Conservation (phyloP, 2,888 invertebrate species). For the Stenurella melanura region DNA sequence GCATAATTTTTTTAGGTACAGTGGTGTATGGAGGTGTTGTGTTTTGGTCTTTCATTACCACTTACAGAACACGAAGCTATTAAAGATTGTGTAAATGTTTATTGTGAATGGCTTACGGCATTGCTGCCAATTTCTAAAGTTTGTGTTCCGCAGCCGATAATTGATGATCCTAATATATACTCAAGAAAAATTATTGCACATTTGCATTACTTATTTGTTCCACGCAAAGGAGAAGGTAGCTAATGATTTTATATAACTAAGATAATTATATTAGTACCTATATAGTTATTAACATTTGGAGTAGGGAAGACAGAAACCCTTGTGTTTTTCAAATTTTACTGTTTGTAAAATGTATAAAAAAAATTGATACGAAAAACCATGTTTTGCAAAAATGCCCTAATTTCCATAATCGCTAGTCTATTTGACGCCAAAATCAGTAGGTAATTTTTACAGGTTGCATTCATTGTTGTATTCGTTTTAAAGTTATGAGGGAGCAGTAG, state of each 20-base stretch:
- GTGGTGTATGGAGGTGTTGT: conserved; percentile 91
- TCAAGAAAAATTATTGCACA: conserved; percentile 93
- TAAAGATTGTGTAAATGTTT: conserved; percentile 96
- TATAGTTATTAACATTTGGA: neutral
- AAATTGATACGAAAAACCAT: too few species aligned
- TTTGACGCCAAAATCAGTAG: too few species aligned
- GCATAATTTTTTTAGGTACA: conserved; percentile 79
- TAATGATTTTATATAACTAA: neutral
- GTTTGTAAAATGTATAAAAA: too few species aligned
- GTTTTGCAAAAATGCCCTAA: too few species aligned
- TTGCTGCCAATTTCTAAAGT: conserved; percentile 88
- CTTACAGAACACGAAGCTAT: conserved; percentile 94
- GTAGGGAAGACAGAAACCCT: too few species aligned
- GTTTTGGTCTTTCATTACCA: conserved; percentile 93
- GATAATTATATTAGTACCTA: neutral
- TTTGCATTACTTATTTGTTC: conserved; percentile 95
- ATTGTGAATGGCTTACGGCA: conserved; percentile 97
- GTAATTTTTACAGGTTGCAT: too few species aligned
- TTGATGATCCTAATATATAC: conserved; percentile 92
- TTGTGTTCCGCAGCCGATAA: conserved; percentile 91
- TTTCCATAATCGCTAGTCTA: too few species aligned
- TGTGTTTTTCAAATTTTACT: too few species aligned
- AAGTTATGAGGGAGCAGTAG: too few species aligned
- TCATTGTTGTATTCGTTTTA: too few species aligned
- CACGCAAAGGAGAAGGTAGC: conserved; percentile 92